Evolutionary conservation across 2,888 invertebrate genomes (phyloP).

Genomic region (Ganaspis brasiliensis): DNA sequence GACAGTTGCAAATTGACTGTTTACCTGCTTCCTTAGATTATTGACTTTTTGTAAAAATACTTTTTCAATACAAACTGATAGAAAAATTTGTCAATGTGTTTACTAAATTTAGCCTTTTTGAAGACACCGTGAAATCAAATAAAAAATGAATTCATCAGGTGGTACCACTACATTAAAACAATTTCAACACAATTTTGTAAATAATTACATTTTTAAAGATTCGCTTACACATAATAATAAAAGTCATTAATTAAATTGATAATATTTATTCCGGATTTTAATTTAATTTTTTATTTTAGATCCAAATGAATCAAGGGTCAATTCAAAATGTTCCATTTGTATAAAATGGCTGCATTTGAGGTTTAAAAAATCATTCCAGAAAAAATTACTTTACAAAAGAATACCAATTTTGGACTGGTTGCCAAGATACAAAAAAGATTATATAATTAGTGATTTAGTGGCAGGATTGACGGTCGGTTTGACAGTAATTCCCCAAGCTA

Average conservation of each 20-base stretch:
- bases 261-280: no score
- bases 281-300: conserved; percentile 63
- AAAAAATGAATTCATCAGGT: not conserved
- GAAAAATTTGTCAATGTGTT: no score
- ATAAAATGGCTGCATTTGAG: conserved; percentile 80
- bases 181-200: not conserved
- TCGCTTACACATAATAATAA: no score
- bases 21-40: not conserved
- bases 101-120: no score
- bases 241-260: no score
- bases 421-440: conserved; percentile 85
- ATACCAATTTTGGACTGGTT: conserved; percentile 87
- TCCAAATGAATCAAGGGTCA: conserved; percentile 60
- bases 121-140: no score
- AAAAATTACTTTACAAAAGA: conserved; percentile 84
- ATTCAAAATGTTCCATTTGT: conserved; percentile 63
- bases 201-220: not conserved
- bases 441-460: conserved; percentile 88
- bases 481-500: conserved; percentile 87
- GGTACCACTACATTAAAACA: not conserved
- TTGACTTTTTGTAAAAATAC: not conserved
- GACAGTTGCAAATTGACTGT: not conserved
- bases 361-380: conserved; percentile 83
- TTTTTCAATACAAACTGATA: no score
- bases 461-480: conserved; percentile 89